Percentiles rank a stretch among this genome's conserved stretches.
These are phyloP conservation scores for Anser brachyrhynchus DNA, from an alignment of 2,113 vertebrate genomes.

Conservation along the genomic window DNA sequence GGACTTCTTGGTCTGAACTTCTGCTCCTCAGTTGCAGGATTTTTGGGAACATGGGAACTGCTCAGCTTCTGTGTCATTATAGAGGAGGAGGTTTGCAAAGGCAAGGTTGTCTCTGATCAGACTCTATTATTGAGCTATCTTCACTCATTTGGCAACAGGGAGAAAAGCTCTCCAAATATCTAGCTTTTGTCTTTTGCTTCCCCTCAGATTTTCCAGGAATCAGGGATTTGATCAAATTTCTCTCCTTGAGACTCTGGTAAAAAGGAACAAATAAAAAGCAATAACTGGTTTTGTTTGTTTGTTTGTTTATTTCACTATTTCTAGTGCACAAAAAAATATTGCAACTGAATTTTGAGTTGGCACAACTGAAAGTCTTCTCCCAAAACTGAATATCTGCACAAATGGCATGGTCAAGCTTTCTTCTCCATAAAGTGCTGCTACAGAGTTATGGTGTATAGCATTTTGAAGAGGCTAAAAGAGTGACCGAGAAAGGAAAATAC, in stretches of 20 bases:
- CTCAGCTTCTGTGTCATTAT: not conserved
- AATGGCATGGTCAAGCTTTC: not conserved
- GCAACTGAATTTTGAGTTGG: not conserved
- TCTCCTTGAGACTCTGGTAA: not conserved
- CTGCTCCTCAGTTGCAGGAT: not conserved
- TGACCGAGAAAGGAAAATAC: not conserved
- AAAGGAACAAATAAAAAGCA: not conserved
- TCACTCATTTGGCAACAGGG: not conserved
- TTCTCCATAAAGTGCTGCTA: not conserved
- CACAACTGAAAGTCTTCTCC: not conserved
- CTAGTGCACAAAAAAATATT: not conserved
- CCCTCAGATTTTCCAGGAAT: not conserved
- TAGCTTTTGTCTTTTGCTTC: not conserved
- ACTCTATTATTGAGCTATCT: not conserved
- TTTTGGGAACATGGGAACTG: not conserved
- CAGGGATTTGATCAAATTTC: not conserved
- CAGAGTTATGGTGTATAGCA: not conserved
- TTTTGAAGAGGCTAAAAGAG: not conserved
- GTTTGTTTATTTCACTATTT: not conserved
- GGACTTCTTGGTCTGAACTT: not conserved
- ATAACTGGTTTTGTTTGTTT: not conserved
- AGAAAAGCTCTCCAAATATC: not conserved
- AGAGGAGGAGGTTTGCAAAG: not conserved
- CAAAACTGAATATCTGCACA: not conserved
- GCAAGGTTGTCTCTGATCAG: not conserved